Base-by-base conservation (phyloP, 2,113 vertebrate genomes). In the Scolopax mira region DNA sequence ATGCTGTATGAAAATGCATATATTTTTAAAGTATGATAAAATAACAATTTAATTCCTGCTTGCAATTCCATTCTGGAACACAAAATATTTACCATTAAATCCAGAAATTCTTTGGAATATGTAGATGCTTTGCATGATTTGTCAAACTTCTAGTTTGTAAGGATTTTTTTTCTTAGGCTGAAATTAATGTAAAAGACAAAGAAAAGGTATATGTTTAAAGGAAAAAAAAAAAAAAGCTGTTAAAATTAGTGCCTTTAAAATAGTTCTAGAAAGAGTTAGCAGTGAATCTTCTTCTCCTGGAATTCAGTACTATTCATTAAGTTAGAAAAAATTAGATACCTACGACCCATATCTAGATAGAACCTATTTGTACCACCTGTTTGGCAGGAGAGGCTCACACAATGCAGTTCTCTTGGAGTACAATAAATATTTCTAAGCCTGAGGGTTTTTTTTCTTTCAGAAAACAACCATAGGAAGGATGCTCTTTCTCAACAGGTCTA, bases 321-420 rank as follows among this genome's bases (percentile, higher is more conserved):
- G 4, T 30, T 62, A 27, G 12, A 28, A 62, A 92, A 81, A 84
- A 60, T 12, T 31, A 67, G 18, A 6, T 70, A 8, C 15, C 42
- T 48, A 1, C 0, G 0, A 30, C 19, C n/a, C 73, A 11, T 17
- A 31, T 42, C 2, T 44, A 42, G 11, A 9, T 42, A 30, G 23
- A 66, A 66, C 5, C 15, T 65, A 13, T 70, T 41, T 73, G n/a
- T 77, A 57, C 8, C 30, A 51, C 28, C 19, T 60, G 2, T 41
- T 88, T 78, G 18, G 15, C 41, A 52, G n/a, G 19, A 85, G 28
- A 79, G 30, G 6, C 13, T 75, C 64, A 11, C 23, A 18, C 28
- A 35, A 3, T 30, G 33, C 14, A 28, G 5, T 54, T 85, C 28
- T 23, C n/a, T 70, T 39, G 18, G 33, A 67, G 5, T 49, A 18